A percentile compares a stretch with the other conserved stretches of the same genome.
Conservation (phyloP, 1,140 invertebrate species). For the Apocrypta bakeri region DNA sequence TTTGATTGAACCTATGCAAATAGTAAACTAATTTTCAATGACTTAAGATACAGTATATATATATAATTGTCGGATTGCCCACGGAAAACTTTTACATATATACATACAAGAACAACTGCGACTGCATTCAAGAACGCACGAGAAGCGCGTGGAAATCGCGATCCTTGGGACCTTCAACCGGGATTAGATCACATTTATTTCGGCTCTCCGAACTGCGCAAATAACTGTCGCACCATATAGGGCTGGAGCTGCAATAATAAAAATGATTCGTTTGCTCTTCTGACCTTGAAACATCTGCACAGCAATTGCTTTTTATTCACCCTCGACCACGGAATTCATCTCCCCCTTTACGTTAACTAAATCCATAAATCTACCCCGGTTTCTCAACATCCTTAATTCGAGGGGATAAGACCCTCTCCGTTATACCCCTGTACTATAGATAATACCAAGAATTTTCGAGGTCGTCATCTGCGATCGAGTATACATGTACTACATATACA, state of each 20-base stretch:
- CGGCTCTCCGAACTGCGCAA: background rate
- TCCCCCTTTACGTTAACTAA: background rate
- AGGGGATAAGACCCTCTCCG: background rate
- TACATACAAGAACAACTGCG: too few relatives aligned
- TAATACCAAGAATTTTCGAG: background rate
- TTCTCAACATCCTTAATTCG: background rate
- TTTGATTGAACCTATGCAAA: too few relatives aligned
- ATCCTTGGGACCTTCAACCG: background rate
- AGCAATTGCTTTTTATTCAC: background rate
- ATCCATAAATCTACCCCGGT: slow-evolving; percentile 11
- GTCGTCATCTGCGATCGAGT: too few relatives aligned
- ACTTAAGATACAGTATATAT: too few relatives aligned
- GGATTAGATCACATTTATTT: slow-evolving; percentile 26
- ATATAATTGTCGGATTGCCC: too few relatives aligned
- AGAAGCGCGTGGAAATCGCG: background rate
- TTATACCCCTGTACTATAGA: background rate
- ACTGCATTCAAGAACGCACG: background rate
- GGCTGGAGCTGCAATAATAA: background rate
- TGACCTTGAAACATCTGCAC: slow-evolving; percentile 26
- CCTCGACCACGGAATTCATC: background rate
- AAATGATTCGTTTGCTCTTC: background rate
- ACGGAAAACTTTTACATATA: too few relatives aligned
- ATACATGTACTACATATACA: too few relatives aligned
- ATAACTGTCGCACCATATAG: background rate
- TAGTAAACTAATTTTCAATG: too few relatives aligned